Conservation (phyloP, 2,888 invertebrate species). For the Pollenia labialis region DNA sequence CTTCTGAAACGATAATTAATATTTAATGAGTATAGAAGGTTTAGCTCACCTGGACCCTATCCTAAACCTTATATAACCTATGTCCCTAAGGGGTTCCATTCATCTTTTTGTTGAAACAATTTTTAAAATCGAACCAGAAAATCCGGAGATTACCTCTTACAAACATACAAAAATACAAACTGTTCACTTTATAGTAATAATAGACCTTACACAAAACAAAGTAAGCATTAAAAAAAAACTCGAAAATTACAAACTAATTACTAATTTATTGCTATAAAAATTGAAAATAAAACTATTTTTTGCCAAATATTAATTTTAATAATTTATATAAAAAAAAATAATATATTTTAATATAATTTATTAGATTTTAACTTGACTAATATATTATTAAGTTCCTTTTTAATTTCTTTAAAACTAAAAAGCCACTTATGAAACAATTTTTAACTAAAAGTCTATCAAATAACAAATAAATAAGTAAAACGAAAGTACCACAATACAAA, state of each 20-base stretch:
- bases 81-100: no score
- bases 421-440: constrained; percentile 26
- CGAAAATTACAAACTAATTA: background rate
- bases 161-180: no score
- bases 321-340: constrained; percentile 25
- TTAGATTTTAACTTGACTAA: constrained; percentile 60
- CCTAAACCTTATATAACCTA: no score
- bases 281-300: constrained; percentile 35
- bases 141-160: no score
- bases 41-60: no score
- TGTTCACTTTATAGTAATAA: no score
- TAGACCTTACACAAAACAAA: no score
- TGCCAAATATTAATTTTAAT: constrained; percentile 63
- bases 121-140: no score
- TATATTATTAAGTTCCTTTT: constrained; percentile 68
- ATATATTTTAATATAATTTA: constrained; percentile 45
- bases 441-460: constrained; percentile 32
- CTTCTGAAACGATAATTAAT: no score
- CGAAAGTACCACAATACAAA: constrained; percentile 65
- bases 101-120: no score
- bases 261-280: constrained; percentile 4
- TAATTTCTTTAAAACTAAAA: constrained; percentile 57
- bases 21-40: no score
- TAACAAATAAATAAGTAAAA: background rate
- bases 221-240: no score